These are phyloP conservation scores for Heterocephalus glaber DNA, from an alignment of 2,113 vertebrate genomes.

Conservation along the genomic window DNA sequence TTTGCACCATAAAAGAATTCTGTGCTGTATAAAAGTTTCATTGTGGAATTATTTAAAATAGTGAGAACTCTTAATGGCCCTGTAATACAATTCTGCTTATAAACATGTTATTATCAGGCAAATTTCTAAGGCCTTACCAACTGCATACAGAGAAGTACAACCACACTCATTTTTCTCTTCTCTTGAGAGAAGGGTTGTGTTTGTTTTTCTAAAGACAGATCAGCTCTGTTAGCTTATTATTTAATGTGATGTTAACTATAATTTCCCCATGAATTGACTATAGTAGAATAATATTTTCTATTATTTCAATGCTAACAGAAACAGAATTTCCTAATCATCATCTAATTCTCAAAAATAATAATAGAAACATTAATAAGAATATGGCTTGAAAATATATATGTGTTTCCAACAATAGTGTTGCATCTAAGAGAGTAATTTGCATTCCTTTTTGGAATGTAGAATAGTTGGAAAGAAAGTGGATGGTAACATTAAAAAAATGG, in stretches of 20 bases:
- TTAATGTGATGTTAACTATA: constrained; percentile 38
- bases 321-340: background rate
- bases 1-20: constrained; percentile 62
- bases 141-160: background rate
- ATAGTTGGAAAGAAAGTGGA: background rate
- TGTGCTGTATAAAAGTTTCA: constrained; percentile 58
- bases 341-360: constrained; percentile 23
- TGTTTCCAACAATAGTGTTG: background rate
- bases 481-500: background rate
- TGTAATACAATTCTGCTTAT: constrained; percentile 46
- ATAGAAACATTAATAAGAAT: background rate
- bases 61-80: constrained; percentile 45
- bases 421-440: background rate
- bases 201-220: constrained; percentile 44
- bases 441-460: background rate
- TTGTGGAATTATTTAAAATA: constrained; percentile 64
- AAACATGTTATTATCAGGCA: constrained; percentile 10
- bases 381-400: background rate
- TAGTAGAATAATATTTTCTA: constrained; percentile 21
- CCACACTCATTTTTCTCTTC: background rate
- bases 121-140: background rate
- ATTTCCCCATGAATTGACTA: background rate
- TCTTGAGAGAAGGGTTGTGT: background rate
- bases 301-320: constrained; percentile 37
- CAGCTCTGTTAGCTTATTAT: constrained; percentile 39